Evolutionary conservation across 2,113 vertebrate genomes (phyloP).

Genomic region (Dunckerocampus dactyliophorus): DNA sequence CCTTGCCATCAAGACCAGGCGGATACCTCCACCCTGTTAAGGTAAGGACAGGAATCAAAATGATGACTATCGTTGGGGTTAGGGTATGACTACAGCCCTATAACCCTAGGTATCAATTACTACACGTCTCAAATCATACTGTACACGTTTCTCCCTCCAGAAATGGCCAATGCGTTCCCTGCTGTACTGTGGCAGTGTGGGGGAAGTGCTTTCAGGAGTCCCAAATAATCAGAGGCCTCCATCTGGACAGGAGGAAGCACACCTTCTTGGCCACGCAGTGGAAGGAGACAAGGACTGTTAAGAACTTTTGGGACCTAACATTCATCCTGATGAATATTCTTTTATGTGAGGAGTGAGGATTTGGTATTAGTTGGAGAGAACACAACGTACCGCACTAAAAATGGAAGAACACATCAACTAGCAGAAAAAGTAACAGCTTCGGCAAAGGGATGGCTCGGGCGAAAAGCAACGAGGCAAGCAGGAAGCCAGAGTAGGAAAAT

Average conservation of each 20-base stretch:
- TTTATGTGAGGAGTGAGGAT: not conserved
- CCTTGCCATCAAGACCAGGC: slow-evolving; percentile 54
- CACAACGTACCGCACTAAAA: too few species aligned
- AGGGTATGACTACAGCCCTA: too few species aligned
- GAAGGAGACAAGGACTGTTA: slow-evolving; percentile 43
- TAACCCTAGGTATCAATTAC: too few species aligned
- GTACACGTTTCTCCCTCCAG: slow-evolving; percentile 48
- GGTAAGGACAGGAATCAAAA: slow-evolving; percentile 52
- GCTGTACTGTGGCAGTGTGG: slow-evolving; percentile 77
- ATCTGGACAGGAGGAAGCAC: slow-evolving; percentile 27
- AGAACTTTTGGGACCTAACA: not conserved
- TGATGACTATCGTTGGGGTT: not conserved
- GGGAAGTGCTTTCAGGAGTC: slow-evolving; percentile 57
- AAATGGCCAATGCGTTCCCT: slow-evolving; percentile 86
- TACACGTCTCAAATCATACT: not conserved
- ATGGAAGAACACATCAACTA: too few species aligned
- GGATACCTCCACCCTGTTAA: slow-evolving; percentile 81
- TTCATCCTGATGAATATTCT: not conserved
- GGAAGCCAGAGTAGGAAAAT: too few species aligned
- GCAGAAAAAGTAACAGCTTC: too few species aligned
- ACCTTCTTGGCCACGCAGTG: slow-evolving; percentile 12
- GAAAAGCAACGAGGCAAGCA: too few species aligned
- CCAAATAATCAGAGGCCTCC: slow-evolving; percentile 45
- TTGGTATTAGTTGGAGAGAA: too few species aligned
- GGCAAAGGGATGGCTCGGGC: too few species aligned